Evolutionary conservation across 2,797 vertebrate species (phyloP).

Genomic region (Hydrolagus colliei): DNA sequence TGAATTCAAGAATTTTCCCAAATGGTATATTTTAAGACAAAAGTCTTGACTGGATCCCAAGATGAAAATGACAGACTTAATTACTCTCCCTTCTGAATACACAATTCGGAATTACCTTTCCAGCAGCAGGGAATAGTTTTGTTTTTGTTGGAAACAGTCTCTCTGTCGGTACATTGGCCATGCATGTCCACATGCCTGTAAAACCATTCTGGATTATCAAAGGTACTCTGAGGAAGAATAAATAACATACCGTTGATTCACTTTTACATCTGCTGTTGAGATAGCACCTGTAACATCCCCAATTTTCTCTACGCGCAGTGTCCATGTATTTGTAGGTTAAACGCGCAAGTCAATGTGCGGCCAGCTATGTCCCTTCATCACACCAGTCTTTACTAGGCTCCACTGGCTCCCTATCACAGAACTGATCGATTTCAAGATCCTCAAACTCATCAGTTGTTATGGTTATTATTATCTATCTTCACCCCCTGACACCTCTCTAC

Average conservation of each 20-base stretch:
- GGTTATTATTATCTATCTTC: background rate
- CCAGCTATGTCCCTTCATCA: background rate
- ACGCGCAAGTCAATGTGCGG: background rate
- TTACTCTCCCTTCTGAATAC: background rate
- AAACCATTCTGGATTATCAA: conserved; percentile 71
- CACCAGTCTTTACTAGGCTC: too few relatives aligned
- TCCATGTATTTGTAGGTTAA: too few relatives aligned
- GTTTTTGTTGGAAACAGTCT: conserved; percentile 58
- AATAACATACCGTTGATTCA: background rate
- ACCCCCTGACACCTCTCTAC: background rate
- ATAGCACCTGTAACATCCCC: conserved; percentile 33
- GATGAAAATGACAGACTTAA: background rate
- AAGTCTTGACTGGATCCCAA: background rate
- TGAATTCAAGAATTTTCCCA: too few relatives aligned
- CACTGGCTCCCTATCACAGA: too few relatives aligned
- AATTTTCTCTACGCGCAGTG: conserved; percentile 30
- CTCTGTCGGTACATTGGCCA: conserved; percentile 56
- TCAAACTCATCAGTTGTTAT: background rate
- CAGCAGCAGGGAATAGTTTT: conserved; percentile 62
- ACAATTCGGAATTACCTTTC: conserved; percentile 45
- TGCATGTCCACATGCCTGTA: conserved; percentile 66
- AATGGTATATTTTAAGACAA: too few relatives aligned
- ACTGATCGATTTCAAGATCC: too few relatives aligned
- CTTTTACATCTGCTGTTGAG: background rate
- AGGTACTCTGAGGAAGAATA: conserved; percentile 52